Conservation (phyloP, 2,113 vertebrate genomes). For the Labeo rohita region DNA sequence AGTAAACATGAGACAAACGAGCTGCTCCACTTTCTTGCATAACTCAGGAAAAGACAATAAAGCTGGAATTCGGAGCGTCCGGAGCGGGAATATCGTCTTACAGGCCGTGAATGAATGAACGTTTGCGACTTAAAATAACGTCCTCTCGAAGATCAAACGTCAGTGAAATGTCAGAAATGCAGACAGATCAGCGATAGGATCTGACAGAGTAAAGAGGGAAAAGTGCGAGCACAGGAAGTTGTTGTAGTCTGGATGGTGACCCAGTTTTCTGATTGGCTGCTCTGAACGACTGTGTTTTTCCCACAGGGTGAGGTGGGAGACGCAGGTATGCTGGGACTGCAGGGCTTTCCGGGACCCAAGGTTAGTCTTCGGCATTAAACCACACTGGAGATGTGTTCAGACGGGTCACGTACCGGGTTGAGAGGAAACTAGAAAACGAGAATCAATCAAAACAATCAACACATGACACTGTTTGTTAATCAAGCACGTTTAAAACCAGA, state of each 20-base stretch:
- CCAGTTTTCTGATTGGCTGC: conserved; percentile 15
- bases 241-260: neutral
- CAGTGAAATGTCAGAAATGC: neutral
- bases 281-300: conserved; percentile 33
- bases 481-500: no score
- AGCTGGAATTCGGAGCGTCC: conserved; percentile 16
- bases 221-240: neutral
- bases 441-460: no score
- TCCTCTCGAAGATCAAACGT: neutral
- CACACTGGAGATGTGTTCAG: no score
- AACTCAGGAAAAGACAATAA: conserved; percentile 20
- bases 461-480: no score
- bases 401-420: no score
- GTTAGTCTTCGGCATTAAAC: conserved; percentile 70
- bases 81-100: neutral
- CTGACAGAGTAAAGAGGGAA: neutral
- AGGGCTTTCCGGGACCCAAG: conserved; percentile 92
- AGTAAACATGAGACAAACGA: neutral
- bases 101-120: neutral
- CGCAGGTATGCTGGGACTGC: conserved; percentile 87
- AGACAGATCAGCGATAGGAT: neutral
- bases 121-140: neutral
- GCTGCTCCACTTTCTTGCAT: neutral
- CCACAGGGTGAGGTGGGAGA: conserved; percentile 88
- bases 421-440: no score